Evolutionary conservation across 2,888 invertebrate genomes (phyloP).

Genomic region (Epirrhoe tristata): DNA sequence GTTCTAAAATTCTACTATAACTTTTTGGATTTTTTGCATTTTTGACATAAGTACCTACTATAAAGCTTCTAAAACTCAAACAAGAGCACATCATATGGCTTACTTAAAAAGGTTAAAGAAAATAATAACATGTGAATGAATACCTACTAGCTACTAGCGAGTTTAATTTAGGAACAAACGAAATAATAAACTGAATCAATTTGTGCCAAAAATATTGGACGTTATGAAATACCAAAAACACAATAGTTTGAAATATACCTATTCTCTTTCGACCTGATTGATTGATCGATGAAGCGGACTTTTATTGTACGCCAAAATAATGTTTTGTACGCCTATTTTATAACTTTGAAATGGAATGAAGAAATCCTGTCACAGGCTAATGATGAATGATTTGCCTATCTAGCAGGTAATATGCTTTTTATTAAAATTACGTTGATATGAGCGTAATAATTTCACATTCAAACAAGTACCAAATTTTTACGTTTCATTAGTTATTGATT

Average conservation of each 20-base stretch:
- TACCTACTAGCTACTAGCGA: no score
- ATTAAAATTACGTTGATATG: slow-evolving; percentile 18
- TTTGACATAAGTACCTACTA: no score
- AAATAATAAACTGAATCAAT: slow-evolving; percentile 1
- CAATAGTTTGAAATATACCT: slow-evolving; percentile 44
- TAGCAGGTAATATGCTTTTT: slow-evolving; percentile 27
- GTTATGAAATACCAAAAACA: slow-evolving; percentile 38
- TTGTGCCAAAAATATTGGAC: slow-evolving; percentile 26
- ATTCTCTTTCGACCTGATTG: slow-evolving; percentile 46
- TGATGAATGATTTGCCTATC: slow-evolving; percentile 42
- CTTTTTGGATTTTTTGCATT: no score
- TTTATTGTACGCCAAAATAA: slow-evolving; percentile 43
- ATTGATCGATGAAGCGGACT: slow-evolving; percentile 48
- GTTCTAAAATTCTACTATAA: no score
- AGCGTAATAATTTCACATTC: slow-evolving; percentile 11
- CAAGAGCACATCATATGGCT: no score
- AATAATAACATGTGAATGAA: no score
- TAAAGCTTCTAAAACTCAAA: no score
- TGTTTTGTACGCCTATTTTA: slow-evolving; percentile 43
- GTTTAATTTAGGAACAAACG: not conserved
- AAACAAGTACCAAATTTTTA: slow-evolving; percentile 7
- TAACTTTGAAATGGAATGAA: slow-evolving; percentile 42
- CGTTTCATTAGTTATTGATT: slow-evolving; percentile 12
- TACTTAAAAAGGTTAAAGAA: no score
- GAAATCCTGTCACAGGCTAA: slow-evolving; percentile 41